These are phyloP conservation scores for Calliphora vicina DNA, from an alignment of 1,140 invertebrate species.

Conservation along the genomic window DNA sequence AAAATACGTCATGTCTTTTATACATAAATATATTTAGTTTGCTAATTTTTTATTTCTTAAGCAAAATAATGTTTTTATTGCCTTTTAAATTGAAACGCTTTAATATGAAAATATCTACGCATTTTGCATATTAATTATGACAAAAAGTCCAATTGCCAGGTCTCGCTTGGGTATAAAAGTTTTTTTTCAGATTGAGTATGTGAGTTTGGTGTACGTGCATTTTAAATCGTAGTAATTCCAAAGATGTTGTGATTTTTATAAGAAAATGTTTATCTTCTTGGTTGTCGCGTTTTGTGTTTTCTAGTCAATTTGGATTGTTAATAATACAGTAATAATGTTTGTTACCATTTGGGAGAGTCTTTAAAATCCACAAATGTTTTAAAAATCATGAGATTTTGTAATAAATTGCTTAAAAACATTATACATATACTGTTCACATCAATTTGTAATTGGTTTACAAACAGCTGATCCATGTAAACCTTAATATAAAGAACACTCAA, in stretches of 20 bases:
- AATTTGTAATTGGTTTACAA: too few relatives aligned
- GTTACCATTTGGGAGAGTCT: background rate
- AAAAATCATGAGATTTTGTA: too few relatives aligned
- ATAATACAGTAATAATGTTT: background rate
- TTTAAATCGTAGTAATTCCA: background rate
- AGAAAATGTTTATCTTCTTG: background rate
- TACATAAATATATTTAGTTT: too few relatives aligned
- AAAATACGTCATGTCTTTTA: too few relatives aligned
- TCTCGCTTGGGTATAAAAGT: background rate
- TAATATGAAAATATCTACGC: background rate
- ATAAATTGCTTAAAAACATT: too few relatives aligned
- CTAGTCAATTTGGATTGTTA: background rate
- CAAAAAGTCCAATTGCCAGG: background rate
- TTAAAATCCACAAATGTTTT: too few relatives aligned
- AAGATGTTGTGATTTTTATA: background rate
- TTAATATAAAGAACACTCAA: too few relatives aligned
- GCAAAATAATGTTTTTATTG: background rate
- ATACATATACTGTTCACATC: too few relatives aligned
- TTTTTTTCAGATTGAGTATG: background rate
- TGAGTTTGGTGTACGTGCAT: slow-evolving; percentile 19
- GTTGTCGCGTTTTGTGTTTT: background rate
- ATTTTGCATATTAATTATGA: slow-evolving; percentile 9
- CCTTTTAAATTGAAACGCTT: background rate
- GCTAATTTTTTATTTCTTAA: background rate
- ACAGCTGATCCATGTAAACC: too few relatives aligned